phyloP scores from a whole-genome alignment of 92 coral and sea anemone genomes.

The Montipora capitata region DNA sequence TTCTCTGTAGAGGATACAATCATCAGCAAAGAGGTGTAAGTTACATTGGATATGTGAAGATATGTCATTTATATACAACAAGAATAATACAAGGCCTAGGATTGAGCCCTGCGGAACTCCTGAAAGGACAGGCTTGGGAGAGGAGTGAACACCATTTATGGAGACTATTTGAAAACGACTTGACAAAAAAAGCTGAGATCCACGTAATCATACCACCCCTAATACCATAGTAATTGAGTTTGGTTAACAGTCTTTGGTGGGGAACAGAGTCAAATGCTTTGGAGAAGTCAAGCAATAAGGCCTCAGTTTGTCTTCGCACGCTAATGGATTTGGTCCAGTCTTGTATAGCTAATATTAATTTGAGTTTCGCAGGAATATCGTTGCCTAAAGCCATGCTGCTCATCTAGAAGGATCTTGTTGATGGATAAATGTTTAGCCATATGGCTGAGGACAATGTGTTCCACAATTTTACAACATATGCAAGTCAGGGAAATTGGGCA shows the following conservation, averaged over 20 bases:
- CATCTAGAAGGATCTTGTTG: slow-evolving; percentile 48
- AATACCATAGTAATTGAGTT: slow-evolving; percentile 63
- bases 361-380: slow-evolving; percentile 73
- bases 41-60: slow-evolving; percentile 6
- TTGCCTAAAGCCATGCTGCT: slow-evolving; percentile 80
- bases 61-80: background rate
- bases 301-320: slow-evolving; percentile 53
- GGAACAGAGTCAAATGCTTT: slow-evolving; percentile 82
- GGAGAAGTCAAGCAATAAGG: slow-evolving; percentile 53
- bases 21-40: slow-evolving; percentile 75
- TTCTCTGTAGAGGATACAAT: slow-evolving; percentile 63
- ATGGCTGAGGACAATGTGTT: slow-evolving; percentile 73
- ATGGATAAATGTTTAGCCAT: slow-evolving; percentile 64
- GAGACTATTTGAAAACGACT: slow-evolving; percentile 16
- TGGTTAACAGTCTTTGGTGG: slow-evolving; percentile 47
- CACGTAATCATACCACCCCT: slow-evolving; percentile 39
- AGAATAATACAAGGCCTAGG: slow-evolving; percentile 64
- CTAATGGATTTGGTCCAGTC: slow-evolving; percentile 73
- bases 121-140: background rate
- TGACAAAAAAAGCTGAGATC: slow-evolving; percentile 42
- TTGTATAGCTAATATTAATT: slow-evolving; percentile 21
- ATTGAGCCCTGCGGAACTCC: slow-evolving; percentile 36
- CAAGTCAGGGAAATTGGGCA: slow-evolving; percentile 66
- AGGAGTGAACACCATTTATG: slow-evolving; percentile 44
- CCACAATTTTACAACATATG: slow-evolving; percentile 70